These are phyloP conservation scores for Crambe crambe DNA, from an alignment of 37 sponge, comb jelly and placozoan genomes.

Conservation along the genomic window DNA sequence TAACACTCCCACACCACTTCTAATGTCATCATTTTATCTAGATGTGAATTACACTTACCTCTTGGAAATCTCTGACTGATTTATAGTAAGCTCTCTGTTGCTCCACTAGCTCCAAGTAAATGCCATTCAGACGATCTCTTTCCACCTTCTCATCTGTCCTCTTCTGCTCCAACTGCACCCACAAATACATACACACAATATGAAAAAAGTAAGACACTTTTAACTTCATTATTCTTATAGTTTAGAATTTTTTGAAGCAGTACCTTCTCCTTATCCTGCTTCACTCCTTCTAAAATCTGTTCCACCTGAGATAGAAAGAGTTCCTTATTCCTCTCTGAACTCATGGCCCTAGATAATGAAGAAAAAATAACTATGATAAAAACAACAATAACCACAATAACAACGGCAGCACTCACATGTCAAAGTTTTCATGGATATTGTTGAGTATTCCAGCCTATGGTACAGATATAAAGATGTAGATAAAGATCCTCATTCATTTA, in stretches of 20 bases:
- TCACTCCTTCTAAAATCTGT: constrained; percentile 81
- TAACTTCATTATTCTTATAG: too few relatives aligned
- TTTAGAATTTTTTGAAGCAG: too few relatives aligned
- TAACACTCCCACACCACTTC: too few relatives aligned
- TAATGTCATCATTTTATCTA: too few relatives aligned
- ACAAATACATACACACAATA: not conserved
- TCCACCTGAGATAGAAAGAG: constrained; percentile 85
- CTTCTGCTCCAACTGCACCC: constrained; percentile 55
- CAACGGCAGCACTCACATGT: constrained; percentile 72
- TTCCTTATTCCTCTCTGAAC: constrained; percentile 77
- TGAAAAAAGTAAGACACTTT: too few relatives aligned
- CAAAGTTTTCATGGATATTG: constrained; percentile 95
- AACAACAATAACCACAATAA: not conserved
- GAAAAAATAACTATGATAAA: not conserved
- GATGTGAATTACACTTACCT: too few relatives aligned
- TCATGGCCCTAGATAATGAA: constrained; percentile 65
- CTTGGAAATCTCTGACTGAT: constrained; percentile 90
- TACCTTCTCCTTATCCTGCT: constrained; percentile 80
- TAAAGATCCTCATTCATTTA: not conserved
- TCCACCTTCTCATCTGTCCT: constrained; percentile 72
- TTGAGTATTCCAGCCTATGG: constrained; percentile 71
- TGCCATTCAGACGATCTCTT: constrained; percentile 72
- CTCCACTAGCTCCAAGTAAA: constrained; percentile 85
- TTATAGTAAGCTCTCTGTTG: constrained; percentile 88
- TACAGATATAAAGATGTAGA: not conserved